Evolutionary conservation across 2,888 invertebrate species (phyloP).

Genomic region (Steinernema carpocapsae): DNA sequence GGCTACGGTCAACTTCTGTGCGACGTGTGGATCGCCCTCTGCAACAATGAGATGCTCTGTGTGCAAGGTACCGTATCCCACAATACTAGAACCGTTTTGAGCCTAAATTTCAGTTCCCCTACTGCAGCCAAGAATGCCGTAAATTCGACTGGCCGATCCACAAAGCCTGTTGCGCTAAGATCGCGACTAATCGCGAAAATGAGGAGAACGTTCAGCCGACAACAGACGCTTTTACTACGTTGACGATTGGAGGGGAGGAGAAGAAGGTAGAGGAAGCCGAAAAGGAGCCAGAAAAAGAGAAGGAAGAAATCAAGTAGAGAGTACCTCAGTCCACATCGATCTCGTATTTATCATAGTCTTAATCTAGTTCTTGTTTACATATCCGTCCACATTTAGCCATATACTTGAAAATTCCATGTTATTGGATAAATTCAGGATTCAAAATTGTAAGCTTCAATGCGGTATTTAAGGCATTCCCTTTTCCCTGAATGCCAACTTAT

Average conservation of each 20-base stretch:
- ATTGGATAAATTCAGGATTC: too few relatives aligned
- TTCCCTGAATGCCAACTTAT: too few relatives aligned
- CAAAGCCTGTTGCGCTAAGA: slow-evolving; percentile 66
- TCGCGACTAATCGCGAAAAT: neutral
- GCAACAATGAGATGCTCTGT: slow-evolving; percentile 91
- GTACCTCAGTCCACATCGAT: too few relatives aligned
- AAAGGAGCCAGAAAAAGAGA: neutral
- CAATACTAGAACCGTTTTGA: neutral
- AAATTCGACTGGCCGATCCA: slow-evolving; percentile 77
- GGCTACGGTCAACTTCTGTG: slow-evolving; percentile 74
- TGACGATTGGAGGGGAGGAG: neutral
- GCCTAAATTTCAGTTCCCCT: slow-evolving; percentile 75
- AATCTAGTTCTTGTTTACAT: too few relatives aligned
- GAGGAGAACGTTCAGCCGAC: slow-evolving; percentile 1
- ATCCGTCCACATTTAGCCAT: too few relatives aligned
- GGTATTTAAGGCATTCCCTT: too few relatives aligned
- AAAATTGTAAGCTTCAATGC: too few relatives aligned
- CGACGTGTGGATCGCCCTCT: slow-evolving; percentile 85
- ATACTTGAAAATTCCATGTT: too few relatives aligned
- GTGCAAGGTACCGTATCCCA: slow-evolving; percentile 76
- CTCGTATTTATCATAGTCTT: too few relatives aligned
- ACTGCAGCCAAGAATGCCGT: slow-evolving; percentile 93
- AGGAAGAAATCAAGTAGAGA: neutral
- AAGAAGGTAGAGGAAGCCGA: neutral
- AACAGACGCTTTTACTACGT: neutral